Percentiles rank a stretch among this genome's conserved stretches.
Evolutionary conservation across 2,113 vertebrate species (phyloP).

Genomic region (Herpetotheres cachinnans): DNA sequence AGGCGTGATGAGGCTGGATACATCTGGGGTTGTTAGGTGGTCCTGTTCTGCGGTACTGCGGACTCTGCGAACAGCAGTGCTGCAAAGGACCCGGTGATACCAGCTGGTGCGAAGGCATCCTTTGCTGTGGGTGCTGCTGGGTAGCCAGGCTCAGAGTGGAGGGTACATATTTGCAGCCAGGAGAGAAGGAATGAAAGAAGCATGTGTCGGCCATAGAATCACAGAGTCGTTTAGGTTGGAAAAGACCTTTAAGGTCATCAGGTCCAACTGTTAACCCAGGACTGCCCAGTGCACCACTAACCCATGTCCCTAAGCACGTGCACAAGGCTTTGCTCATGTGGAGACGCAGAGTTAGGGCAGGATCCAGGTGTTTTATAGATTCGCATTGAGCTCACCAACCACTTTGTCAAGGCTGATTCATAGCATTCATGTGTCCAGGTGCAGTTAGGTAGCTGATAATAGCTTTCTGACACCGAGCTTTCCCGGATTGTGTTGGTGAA

Average conservation of each 20-base stretch:
- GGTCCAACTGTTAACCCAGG: too few relatives aligned
- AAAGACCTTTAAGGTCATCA: too few relatives aligned
- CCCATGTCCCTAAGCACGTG: not conserved
- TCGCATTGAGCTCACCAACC: not conserved
- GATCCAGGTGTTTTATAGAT: not conserved
- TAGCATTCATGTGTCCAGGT: not conserved
- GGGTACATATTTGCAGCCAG: not conserved
- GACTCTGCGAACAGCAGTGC: not conserved
- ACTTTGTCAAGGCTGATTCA: not conserved
- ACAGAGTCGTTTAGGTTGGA: too few relatives aligned
- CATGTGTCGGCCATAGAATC: fast-evolving
- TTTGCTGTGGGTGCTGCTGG: not conserved
- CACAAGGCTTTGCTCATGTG: not conserved
- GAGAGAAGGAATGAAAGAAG: not conserved
- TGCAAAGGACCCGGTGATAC: not conserved
- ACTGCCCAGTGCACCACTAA: too few relatives aligned
- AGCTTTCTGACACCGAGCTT: not conserved
- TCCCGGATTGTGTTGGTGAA: not conserved
- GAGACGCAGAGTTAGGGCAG: not conserved
- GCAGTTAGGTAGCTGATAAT: not conserved
- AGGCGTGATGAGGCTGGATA: not conserved
- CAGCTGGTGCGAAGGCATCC: not conserved
- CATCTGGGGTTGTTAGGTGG: not conserved
- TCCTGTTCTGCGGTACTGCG: not conserved
- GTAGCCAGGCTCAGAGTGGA: not conserved